phyloP scores from a whole-genome alignment of 2,888 invertebrate genomes.

The Sesamia inferens region DNA sequence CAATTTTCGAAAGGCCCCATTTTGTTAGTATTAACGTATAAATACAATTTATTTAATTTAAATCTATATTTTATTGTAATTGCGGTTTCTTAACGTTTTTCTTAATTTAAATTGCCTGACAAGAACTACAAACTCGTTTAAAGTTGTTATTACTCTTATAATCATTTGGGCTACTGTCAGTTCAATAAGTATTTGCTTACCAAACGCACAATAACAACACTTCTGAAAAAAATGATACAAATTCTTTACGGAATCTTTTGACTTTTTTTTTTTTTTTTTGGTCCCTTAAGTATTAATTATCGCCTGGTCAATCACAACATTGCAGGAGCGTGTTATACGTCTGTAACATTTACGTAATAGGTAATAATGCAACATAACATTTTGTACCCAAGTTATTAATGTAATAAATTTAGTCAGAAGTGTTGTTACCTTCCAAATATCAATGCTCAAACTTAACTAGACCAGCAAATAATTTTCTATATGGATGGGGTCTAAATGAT shows the following conservation, averaged over 20 bases:
- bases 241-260: background rate
- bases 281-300: background rate
- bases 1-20: conserved; percentile 56
- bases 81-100: background rate
- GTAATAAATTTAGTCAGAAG: conserved; percentile 47
- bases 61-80: background rate
- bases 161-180: conserved; percentile 9
- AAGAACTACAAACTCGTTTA: background rate
- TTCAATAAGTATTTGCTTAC: conserved; percentile 17
- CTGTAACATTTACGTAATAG: conserved; percentile 29
- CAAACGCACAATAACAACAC: conserved; percentile 35
- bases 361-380: background rate
- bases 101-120: background rate
- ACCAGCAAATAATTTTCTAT: conserved; percentile 63
- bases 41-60: conserved; percentile 7
- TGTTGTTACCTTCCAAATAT: conserved; percentile 57
- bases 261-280: background rate
- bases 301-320: conserved; percentile 16
- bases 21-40: conserved; percentile 34
- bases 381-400: background rate
- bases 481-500: conserved; percentile 71
- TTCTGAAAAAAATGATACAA: conserved; percentile 50
- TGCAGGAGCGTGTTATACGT: conserved; percentile 24
- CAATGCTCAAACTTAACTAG: conserved; percentile 64
- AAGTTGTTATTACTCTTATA: background rate